Evolutionary conservation across 2,888 invertebrate species (phyloP).

Genomic region (Glaucopsyche alexis): DNA sequence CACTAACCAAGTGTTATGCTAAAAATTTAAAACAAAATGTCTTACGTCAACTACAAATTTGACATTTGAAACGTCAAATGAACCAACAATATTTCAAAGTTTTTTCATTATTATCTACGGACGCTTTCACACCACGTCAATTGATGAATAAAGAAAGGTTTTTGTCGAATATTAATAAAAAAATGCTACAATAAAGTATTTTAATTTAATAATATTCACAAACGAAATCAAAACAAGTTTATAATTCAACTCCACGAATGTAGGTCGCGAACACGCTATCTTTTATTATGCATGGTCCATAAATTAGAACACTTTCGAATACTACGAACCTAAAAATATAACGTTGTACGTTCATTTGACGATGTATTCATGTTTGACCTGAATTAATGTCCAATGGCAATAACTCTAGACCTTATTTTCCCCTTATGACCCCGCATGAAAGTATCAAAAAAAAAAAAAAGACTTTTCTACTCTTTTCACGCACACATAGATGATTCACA

Average conservation of each 20-base stretch:
- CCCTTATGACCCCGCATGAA: neutral
- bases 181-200: neutral
- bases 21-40: neutral
- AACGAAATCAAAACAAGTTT: conserved; percentile 23
- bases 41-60: no score
- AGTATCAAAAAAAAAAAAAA: neutral
- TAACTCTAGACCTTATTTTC: neutral
- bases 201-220: neutral
- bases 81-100: no score
- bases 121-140: no score
- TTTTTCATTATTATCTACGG: no score
- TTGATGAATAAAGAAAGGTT: no score
- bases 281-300: conserved; percentile 23
- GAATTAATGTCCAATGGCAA: neutral
- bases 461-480: neutral
- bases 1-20: neutral
- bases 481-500: no score
- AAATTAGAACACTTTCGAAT: conserved; percentile 27
- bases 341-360: neutral
- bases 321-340: conserved; percentile 12
- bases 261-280: conserved; percentile 25
- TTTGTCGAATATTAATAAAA: neutral
- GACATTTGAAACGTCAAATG: no score
- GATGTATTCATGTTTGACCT: neutral
- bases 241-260: conserved; percentile 18